Evolutionary conservation across 2,113 vertebrate species (phyloP).

Genomic region (Pygoscelis adeliae): DNA sequence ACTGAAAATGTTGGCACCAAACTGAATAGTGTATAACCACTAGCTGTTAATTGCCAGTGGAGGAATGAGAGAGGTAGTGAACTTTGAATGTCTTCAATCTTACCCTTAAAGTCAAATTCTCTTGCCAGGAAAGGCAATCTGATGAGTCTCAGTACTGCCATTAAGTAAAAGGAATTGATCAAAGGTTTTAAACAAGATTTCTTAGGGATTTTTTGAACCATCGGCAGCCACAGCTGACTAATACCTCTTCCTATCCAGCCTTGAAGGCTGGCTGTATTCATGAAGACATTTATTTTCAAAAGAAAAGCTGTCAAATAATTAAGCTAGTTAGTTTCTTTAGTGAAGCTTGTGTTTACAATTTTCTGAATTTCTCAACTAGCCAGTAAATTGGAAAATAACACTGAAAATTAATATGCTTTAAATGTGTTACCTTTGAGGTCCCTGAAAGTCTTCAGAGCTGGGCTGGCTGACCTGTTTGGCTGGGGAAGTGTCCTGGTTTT

Average conservation of each 20-base stretch:
- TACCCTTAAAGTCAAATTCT: slow-evolving; percentile 1
- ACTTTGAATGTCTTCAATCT: slow-evolving; percentile 35
- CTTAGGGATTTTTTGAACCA: neutral
- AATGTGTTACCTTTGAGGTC: neutral
- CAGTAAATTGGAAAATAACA: neutral
- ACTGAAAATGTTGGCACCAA: slow-evolving; percentile 30
- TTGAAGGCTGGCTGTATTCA: neutral
- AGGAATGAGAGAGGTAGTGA: neutral
- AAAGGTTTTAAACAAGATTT: slow-evolving; percentile 21
- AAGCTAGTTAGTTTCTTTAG: neutral
- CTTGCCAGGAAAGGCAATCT: neutral
- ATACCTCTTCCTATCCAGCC: neutral
- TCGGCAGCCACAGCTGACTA: neutral
- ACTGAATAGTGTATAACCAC: neutral
- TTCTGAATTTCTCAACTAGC: neutral
- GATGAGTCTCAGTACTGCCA: neutral
- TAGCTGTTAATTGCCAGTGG: slow-evolving; percentile 56
- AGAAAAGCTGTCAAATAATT: neutral
- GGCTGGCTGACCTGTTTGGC: neutral
- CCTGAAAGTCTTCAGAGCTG: neutral
- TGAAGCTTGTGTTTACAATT: neutral
- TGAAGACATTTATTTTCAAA: neutral
- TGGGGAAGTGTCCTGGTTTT: neutral
- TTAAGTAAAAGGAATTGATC: slow-evolving; percentile 35
- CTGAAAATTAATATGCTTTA: neutral